Evolutionary conservation across 2,888 invertebrate genomes (phyloP), one percentile per base, ranked within the genome.

Genomic region (Ctena decussata): DNA sequence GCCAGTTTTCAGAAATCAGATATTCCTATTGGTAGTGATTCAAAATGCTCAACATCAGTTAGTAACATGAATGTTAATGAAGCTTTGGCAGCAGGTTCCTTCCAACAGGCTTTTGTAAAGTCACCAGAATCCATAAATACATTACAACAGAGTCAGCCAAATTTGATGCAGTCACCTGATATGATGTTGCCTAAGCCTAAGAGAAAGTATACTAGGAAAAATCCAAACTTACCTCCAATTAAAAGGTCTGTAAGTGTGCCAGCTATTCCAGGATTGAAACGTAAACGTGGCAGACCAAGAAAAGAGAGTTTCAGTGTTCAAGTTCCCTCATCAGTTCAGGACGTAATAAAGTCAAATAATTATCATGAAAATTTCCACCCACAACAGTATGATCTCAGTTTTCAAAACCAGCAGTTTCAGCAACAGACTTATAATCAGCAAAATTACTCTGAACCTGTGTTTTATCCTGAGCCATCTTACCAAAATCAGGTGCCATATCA

Each of bases 241-340:
- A 75, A 78, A 32, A 83, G 69, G 32, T 79, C 83, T 44, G 41
- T 71, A 12, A 83, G 79, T 60, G 30, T 70, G 5, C 83, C 83
- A 41, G n/a, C 71, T n/a, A 53, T 32, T 27, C 60, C 82, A 41
- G 72, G 53, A 18, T 77, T 73, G 57, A 83, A 83, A 46, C 73
- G 75, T 32, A 74, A 60, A 27, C 41, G 83, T 70, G 83, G 83
- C 0, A 24, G 83, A 75, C 83, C 83, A 44, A 78, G 79, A 70
- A 83, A 83, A 35, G 73, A 75, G n/a, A 79, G 79, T 70, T 35
- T 35, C 24, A 70, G 37, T 37, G 24, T 60, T 6, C 60, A 60
- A 21, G 3, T 30, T 6, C 27, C 27, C 27, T 30, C 18, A 60
- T 6, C 30, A 60, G 30, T 5, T 6, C 60, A 60, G 18, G 60